These are phyloP conservation scores for Heterodera carotae DNA, from an alignment of 1,140 invertebrate genomes.

Conservation along the genomic window DNA sequence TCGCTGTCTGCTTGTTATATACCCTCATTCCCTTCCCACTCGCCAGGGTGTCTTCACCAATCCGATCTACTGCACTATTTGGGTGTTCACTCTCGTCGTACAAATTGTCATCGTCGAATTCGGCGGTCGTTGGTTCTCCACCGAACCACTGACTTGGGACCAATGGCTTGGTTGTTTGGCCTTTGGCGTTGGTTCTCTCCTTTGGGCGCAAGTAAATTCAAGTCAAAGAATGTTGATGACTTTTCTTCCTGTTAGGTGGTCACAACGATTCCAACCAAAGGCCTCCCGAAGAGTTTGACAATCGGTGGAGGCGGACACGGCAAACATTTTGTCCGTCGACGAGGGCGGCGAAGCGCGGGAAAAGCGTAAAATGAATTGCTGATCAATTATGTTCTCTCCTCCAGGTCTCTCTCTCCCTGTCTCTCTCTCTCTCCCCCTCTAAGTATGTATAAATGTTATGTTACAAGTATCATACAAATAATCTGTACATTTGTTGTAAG, in stretches of 20 bases:
- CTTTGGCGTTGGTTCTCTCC: conserved; percentile 87
- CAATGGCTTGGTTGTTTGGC: conserved; percentile 99
- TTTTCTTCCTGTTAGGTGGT: conserved; percentile 68
- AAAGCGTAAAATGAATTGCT: too few species aligned
- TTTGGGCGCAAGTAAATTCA: conserved; percentile 83
- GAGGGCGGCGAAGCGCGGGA: conserved; percentile 79
- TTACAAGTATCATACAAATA: too few species aligned
- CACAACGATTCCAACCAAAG: conserved; percentile 83
- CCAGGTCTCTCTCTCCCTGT: too few species aligned
- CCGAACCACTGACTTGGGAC: conserved; percentile 80
- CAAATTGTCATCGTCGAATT: conserved; percentile 96
- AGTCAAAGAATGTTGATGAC: not conserved
- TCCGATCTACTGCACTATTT: conserved; percentile 96
- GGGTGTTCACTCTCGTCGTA: conserved; percentile 85
- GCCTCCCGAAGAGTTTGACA: conserved; percentile 70
- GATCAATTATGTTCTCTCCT: too few species aligned
- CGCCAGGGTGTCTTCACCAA: conserved; percentile 86
- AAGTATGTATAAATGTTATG: too few species aligned
- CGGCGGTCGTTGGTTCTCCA: conserved; percentile 93
- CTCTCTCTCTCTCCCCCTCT: too few species aligned
- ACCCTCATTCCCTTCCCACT: too few species aligned
- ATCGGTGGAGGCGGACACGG: conserved; percentile 55
- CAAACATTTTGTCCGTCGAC: conserved; percentile 80
- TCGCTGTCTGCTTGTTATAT: too few species aligned
- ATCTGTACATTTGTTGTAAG: too few species aligned